Conservation (phyloP, 2,888 invertebrate genomes). For the Melanargia galathea region DNA sequence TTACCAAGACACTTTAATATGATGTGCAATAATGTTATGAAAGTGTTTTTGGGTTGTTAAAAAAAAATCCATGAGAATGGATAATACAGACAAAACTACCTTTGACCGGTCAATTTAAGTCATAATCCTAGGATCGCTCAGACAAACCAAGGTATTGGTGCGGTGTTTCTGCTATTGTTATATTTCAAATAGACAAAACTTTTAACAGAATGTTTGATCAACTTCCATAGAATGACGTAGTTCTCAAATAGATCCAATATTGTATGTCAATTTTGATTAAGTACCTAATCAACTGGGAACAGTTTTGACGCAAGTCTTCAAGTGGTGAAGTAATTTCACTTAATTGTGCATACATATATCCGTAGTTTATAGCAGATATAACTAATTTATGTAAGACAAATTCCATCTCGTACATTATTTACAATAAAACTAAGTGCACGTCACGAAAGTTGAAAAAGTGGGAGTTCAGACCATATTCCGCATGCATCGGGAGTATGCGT, state of each 20-base stretch:
- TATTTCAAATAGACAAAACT: no score
- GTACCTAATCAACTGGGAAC: background rate
- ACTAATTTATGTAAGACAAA: slow-evolving; percentile 1
- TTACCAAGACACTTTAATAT: background rate
- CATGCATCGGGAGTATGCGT: no score
- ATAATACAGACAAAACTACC: background rate
- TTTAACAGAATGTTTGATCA: background rate
- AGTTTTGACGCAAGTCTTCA: background rate
- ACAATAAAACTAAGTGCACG: slow-evolving; percentile 3
- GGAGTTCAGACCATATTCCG: background rate
- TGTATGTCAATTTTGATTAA: background rate
- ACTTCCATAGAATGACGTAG: no score
- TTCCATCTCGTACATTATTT: slow-evolving; percentile 8
- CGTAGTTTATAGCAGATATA: background rate
- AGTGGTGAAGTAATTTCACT: background rate
- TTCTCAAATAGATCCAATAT: background rate
- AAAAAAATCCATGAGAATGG: no score
- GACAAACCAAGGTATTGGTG: no score
- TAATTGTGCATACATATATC: slow-evolving; percentile 7
- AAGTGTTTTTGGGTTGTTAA: no score
- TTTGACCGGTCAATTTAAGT: background rate
- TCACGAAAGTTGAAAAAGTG: slow-evolving; percentile 12
- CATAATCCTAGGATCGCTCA: no score
- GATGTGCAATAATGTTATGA: no score
- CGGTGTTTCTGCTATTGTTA: no score